Evolutionary conservation across 2,797 vertebrate genomes (phyloP).

Genomic region (Crotalus adamanteus): DNA sequence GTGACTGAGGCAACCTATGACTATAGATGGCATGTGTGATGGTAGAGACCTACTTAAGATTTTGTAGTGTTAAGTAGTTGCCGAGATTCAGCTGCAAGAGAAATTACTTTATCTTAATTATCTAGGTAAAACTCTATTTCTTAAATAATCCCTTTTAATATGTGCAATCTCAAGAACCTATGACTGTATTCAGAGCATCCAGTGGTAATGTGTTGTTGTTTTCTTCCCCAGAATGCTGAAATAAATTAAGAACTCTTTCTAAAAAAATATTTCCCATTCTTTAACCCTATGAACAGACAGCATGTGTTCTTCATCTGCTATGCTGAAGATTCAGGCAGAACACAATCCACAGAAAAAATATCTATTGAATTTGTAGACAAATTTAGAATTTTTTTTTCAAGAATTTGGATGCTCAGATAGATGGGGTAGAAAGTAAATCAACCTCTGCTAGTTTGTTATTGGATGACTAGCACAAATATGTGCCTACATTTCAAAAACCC

Average conservation of each 20-base stretch:
- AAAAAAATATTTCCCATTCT: background rate
- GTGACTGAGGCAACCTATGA: background rate
- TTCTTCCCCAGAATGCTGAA: background rate
- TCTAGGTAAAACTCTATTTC: background rate
- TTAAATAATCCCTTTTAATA: background rate
- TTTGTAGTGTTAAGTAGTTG: background rate
- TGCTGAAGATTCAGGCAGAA: background rate
- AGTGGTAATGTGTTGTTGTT: background rate
- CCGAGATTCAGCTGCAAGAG: background rate
- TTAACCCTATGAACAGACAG: background rate
- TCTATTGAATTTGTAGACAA: background rate
- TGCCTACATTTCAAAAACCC: background rate
- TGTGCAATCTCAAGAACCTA: background rate
- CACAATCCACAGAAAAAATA: background rate
- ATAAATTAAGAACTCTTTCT: background rate
- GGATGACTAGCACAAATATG: background rate
- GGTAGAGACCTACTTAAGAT: background rate
- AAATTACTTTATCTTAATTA: background rate
- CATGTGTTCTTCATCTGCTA: background rate
- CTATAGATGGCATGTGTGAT: fast-evolving
- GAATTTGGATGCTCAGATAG: background rate
- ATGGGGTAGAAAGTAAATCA: no score
- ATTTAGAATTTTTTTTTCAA: background rate
- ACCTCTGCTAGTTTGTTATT: background rate
- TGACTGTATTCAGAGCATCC: background rate